Percentiles rank a stretch among this genome's conserved stretches.
phyloP scores from a whole-genome alignment of 2,888 invertebrate species.

The Dynastes grantii region DNA sequence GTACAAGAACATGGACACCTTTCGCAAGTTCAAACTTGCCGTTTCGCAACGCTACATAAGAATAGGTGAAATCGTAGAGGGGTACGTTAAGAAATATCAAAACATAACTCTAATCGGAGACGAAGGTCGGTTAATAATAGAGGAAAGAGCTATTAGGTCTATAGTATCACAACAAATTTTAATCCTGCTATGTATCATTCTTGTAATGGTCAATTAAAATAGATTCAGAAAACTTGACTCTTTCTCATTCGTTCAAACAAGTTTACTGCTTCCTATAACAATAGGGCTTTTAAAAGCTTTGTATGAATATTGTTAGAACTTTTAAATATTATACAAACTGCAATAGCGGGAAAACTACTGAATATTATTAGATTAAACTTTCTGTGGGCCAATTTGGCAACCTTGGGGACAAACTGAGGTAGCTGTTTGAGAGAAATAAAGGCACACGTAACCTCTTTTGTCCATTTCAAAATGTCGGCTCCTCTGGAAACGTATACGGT shows the following conservation, averaged over 20 bases:
- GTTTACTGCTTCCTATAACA: no score
- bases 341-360: no score
- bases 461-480: no score
- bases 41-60: background rate
- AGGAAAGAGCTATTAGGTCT: background rate
- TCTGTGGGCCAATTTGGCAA: no score
- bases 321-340: no score
- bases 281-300: no score
- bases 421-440: no score
- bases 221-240: background rate
- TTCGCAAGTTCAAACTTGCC: background rate
- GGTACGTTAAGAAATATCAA: background rate
- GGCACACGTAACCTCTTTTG: no score
- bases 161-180: background rate
- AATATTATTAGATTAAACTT: no score
- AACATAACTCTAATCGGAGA: background rate
- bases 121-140: background rate
- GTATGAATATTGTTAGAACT: no score
- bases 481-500: no score
- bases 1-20: background rate
- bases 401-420: no score
- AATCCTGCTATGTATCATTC: background rate
- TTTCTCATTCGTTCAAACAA: background rate
- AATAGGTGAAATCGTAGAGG: background rate
- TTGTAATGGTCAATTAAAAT: background rate